These are phyloP conservation scores for Canis aureus DNA, from an alignment of 2,113 vertebrate genomes.

Conservation along the genomic window DNA sequence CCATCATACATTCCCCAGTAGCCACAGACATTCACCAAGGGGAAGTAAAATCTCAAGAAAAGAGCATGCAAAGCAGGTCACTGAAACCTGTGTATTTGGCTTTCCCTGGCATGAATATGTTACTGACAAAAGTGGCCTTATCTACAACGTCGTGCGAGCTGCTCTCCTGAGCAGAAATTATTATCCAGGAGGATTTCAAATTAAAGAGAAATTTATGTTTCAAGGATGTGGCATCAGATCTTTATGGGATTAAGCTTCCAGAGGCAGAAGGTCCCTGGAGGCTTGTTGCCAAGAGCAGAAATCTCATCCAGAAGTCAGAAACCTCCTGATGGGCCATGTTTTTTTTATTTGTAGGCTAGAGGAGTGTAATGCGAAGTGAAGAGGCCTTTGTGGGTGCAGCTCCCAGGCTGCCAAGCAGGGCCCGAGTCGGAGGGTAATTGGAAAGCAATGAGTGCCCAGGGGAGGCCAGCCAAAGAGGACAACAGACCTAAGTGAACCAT, in stretches of 20 bases:
- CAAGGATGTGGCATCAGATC: neutral
- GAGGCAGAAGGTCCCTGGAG: neutral
- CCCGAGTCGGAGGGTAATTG: neutral
- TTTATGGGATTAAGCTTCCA: neutral
- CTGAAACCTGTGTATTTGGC: neutral
- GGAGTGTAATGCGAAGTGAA: neutral
- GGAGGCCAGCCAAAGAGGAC: neutral
- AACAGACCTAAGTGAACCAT: neutral
- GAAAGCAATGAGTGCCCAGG: neutral
- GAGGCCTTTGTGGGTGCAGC: neutral
- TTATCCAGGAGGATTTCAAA: neutral
- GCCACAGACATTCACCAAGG: neutral
- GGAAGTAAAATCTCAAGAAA: neutral
- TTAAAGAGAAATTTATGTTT: neutral
- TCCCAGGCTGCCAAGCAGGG: neutral
- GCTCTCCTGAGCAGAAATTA: neutral
- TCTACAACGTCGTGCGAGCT: neutral
- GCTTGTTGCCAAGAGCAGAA: slow-evolving; percentile 19
- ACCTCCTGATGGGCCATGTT: neutral
- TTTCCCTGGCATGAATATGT: neutral
- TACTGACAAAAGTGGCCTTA: neutral
- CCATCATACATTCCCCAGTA: neutral
- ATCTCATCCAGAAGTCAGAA: neutral
- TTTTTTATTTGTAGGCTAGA: neutral
- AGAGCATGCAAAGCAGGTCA: neutral